phyloP scores from a whole-genome alignment of 2,797 vertebrate genomes.

The Saxicola maurus region DNA sequence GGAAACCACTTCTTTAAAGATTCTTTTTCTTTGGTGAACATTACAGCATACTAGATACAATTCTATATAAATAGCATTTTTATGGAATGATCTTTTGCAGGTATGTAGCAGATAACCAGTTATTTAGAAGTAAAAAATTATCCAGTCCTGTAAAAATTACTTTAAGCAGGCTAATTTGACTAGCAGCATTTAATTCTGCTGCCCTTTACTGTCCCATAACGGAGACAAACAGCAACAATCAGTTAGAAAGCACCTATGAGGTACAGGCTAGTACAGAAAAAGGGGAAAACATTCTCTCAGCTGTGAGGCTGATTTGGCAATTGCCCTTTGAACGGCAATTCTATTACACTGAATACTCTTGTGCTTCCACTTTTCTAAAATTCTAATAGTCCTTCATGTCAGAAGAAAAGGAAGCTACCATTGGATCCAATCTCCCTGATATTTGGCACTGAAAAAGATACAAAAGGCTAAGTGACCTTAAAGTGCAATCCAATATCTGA shows the following conservation, averaged over 20 bases:
- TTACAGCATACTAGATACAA: not conserved
- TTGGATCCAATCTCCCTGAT: not conserved
- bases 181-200: not conserved
- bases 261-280: not conserved
- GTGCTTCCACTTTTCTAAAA: not conserved
- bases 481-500: not conserved
- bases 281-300: fast-evolving
- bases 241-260: not conserved
- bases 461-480: not conserved
- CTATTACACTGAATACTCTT: not conserved
- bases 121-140: not conserved
- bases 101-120: not conserved
- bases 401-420: not conserved
- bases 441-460: not conserved
- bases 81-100: not conserved
- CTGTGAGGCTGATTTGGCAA: not conserved
- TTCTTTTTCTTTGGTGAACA: not conserved
- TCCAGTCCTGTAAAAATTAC: not conserved
- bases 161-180: not conserved
- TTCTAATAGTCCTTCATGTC: not conserved
- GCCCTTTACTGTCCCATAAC: not conserved
- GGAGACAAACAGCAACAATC: not conserved
- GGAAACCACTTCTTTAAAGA: not conserved
- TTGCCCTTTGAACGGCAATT: fast-evolving
- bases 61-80: not conserved